Conservation (phyloP, 2,888 invertebrate species). For the Miltochrista miniata region DNA sequence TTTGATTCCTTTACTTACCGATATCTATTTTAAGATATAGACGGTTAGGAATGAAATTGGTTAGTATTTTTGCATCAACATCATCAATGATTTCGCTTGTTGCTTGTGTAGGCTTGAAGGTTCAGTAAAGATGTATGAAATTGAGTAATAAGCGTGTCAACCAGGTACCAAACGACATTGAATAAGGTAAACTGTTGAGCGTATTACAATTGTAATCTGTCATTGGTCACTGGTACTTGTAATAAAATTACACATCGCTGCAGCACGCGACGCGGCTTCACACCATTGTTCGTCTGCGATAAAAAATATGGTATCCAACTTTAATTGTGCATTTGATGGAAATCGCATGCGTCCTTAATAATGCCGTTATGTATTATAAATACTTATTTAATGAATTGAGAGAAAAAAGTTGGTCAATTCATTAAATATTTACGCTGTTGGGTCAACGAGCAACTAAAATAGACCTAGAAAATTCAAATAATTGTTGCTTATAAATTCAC, state of each 20-base stretch:
- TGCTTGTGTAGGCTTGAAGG: no score
- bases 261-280: slow-evolving; percentile 39
- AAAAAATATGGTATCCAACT: slow-evolving; percentile 29
- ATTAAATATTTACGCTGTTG: no score
- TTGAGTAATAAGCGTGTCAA: slow-evolving; percentile 23
- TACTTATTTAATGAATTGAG: background rate
- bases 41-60: background rate
- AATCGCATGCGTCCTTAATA: background rate
- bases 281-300: slow-evolving; percentile 42
- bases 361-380: no score
- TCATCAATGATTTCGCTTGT: background rate
- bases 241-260: slow-evolving; percentile 47
- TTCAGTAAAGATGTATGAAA: slow-evolving; percentile 21
- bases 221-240: slow-evolving; percentile 40
- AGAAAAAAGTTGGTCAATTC: background rate
- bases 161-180: slow-evolving; percentile 44
- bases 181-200: slow-evolving; percentile 32
- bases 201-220: slow-evolving; percentile 41
- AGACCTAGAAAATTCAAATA: no score
- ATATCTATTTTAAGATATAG: background rate
- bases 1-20: slow-evolving; percentile 1
- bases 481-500: no score
- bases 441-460: no score
- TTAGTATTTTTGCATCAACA: background rate
- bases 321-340: slow-evolving; percentile 37